Conservation (phyloP, 2,888 invertebrate species). For the Chironomus tentans region DNA sequence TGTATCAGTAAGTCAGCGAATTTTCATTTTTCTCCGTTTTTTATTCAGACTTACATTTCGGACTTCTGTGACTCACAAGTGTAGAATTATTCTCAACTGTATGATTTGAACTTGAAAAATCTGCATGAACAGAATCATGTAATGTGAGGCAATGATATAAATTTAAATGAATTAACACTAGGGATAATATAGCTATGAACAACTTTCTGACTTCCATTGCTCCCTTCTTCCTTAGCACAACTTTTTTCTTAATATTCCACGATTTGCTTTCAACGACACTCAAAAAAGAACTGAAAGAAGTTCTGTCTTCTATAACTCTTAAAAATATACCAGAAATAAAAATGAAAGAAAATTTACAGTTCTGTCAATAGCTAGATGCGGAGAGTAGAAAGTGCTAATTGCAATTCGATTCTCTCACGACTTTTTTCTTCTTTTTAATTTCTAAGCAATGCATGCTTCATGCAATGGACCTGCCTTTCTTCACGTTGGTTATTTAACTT, state of each 20-base stretch:
- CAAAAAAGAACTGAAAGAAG: slow-evolving; percentile 12
- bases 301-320: background rate
- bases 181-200: background rate
- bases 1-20: background rate
- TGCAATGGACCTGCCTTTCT: background rate
- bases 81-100: too few relatives aligned
- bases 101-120: too few relatives aligned
- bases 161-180: too few relatives aligned
- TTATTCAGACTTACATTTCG: background rate
- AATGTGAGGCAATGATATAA: background rate
- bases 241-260: background rate
- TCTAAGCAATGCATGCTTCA: background rate
- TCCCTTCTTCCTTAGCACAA: background rate
- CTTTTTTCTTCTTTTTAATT: background rate
- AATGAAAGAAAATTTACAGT: slow-evolving; percentile 6
- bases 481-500: too few relatives aligned
- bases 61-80: background rate
- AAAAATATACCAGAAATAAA: background rate
- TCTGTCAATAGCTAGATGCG: slow-evolving; percentile 17
- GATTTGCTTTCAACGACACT: background rate
- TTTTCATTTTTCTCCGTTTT: background rate
- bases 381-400: slow-evolving; percentile 14
- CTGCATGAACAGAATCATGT: background rate
- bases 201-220: background rate
- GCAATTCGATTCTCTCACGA: background rate